Evolutionary conservation across 1,140 invertebrate species (phyloP).

Genomic region (Formica selysi): DNA sequence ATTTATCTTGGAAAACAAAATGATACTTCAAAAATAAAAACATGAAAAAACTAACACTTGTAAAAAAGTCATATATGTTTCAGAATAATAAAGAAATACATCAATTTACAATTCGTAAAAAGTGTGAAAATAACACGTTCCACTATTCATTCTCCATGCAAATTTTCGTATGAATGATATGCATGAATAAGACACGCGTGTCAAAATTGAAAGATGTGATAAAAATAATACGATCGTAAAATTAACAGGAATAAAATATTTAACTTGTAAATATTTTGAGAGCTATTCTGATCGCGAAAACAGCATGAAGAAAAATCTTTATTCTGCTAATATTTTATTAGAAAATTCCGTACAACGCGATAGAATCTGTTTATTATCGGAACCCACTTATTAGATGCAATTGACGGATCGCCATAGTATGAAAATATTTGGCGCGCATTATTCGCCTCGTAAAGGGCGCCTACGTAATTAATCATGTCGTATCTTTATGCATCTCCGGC

Average conservation of each 20-base stretch:
- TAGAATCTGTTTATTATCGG: conserved; percentile 19
- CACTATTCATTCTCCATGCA: not conserved
- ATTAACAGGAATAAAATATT: conserved; percentile 29
- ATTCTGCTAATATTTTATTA: conserved; percentile 27
- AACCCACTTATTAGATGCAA: conserved; percentile 18
- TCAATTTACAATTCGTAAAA: conserved; percentile 18
- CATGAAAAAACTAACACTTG: not conserved
- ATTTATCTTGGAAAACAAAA: not conserved
- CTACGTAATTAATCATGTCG: conserved; percentile 63
- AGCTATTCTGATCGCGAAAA: not conserved
- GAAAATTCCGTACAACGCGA: not conserved
- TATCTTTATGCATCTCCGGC: conserved; percentile 60
- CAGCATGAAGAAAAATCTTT: not conserved
- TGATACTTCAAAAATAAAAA: not conserved
- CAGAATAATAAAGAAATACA: not conserved
- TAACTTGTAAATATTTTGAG: not conserved
- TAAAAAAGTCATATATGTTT: not conserved
- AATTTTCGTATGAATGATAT: conserved; percentile 7
- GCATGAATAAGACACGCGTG: not conserved
- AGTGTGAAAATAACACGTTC: conserved; percentile 38
- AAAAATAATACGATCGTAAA: conserved; percentile 7
- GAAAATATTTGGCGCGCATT: conserved; percentile 57
- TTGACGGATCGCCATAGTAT: conserved; percentile 20
- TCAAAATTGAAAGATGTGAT: conserved; percentile 5
- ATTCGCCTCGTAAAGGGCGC: conserved; percentile 54